phyloP scores from a whole-genome alignment of 2,113 vertebrate species.

The Sardina pilchardus region DNA sequence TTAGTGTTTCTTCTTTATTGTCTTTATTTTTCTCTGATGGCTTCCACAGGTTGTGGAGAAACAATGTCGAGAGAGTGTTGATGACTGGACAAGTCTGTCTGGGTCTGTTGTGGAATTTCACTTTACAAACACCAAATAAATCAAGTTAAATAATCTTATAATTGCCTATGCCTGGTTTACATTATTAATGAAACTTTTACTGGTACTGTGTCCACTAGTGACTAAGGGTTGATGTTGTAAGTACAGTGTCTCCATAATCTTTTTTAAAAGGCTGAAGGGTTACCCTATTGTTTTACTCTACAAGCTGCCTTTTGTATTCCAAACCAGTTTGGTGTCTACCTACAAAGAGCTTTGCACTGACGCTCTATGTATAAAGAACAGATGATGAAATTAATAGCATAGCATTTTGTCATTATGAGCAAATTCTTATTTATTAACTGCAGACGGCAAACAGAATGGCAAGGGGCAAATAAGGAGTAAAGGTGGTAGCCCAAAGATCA shows the following conservation, averaged over 20 bases:
- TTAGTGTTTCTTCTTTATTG: neutral
- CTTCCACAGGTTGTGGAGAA: conserved; percentile 44
- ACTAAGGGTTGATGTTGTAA: neutral
- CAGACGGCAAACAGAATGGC: too few species aligned
- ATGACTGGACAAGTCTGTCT: conserved; percentile 38
- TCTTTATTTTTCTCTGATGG: conserved; percentile 38
- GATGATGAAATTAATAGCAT: too few species aligned
- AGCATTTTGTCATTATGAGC: too few species aligned
- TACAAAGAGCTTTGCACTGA: too few species aligned
- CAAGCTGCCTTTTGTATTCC: neutral
- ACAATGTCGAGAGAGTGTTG: conserved; percentile 21
- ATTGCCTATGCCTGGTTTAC: neutral
- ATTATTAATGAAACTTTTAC: neutral
- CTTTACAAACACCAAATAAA: conserved; percentile 54
- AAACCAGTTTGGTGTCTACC: too few species aligned
- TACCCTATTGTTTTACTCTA: neutral
- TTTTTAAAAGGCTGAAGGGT: neutral
- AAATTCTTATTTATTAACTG: too few species aligned
- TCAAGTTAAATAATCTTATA: conserved; percentile 28
- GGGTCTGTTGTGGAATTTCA: conserved; percentile 40
- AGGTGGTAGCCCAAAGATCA: too few species aligned
- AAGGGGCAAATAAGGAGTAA: too few species aligned
- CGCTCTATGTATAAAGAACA: too few species aligned
- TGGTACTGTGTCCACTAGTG: too few species aligned
- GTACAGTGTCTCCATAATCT: neutral